Conservation (phyloP, 1,140 invertebrate genomes). For the Drosophila ambigua region DNA sequence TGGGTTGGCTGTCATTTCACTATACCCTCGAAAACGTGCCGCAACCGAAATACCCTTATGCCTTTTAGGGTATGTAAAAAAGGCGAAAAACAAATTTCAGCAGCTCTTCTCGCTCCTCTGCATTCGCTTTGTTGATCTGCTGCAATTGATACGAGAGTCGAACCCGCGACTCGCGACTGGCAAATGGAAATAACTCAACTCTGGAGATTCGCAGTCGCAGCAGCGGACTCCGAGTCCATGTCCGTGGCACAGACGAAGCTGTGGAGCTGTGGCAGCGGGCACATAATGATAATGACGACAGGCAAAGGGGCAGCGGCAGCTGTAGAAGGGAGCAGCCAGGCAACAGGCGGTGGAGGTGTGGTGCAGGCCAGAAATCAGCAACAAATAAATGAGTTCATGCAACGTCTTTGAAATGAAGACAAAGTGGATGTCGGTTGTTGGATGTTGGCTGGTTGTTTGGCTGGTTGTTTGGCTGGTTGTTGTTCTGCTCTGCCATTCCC, state of each 20-base stretch:
- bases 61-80: background rate
- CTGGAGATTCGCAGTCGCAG: conserved; percentile 5
- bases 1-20: too few relatives aligned
- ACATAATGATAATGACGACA: conserved; percentile 77
- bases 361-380: conserved; percentile 76
- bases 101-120: conserved; percentile 15
- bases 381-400: conserved; percentile 82
- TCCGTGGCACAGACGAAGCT: conserved; percentile 2
- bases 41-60: background rate
- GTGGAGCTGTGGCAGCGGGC: conserved; percentile 34
- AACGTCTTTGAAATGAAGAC: conserved; percentile 78
- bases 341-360: conserved; percentile 57
- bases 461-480: background rate
- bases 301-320: conserved; percentile 30
- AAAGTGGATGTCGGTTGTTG: conserved; percentile 64
- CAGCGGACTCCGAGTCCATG: conserved; percentile 6
- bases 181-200: conserved; percentile 72
- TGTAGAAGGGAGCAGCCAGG: conserved; percentile 4
- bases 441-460: conserved; percentile 5
- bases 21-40: too few relatives aligned
- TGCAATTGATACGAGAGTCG: conserved; percentile 61
- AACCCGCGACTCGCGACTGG: conserved; percentile 22
- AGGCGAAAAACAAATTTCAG: conserved; percentile 49
- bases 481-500: background rate
- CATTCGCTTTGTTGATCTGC: conserved; percentile 48